Evolutionary conservation across 2,797 vertebrate species (phyloP).

Genomic region (Pteronotus mesoamericanus): DNA sequence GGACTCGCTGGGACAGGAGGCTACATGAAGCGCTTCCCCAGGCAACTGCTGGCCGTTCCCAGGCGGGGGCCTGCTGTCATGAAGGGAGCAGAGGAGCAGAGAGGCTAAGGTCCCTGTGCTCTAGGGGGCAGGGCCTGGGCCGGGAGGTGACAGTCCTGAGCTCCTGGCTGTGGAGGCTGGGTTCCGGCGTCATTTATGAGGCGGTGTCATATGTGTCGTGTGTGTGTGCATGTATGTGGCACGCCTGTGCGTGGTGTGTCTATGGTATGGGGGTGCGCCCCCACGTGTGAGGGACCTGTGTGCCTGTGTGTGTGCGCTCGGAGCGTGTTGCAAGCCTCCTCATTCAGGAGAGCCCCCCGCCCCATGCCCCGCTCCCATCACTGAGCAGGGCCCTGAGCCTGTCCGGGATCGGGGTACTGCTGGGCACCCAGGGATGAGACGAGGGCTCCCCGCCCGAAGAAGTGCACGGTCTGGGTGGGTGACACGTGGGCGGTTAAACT

Average conservation of each 20-base stretch:
- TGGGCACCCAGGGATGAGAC: neutral
- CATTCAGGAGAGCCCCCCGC: too few relatives aligned
- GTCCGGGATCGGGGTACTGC: neutral
- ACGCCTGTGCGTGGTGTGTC: too few relatives aligned
- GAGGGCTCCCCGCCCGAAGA: neutral
- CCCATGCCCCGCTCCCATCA: too few relatives aligned
- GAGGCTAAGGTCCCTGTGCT: neutral
- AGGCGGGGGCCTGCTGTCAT: too few relatives aligned
- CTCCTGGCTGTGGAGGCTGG: neutral
- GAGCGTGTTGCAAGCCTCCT: neutral
- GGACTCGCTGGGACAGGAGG: neutral
- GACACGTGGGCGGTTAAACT: neutral
- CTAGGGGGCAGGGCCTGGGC: rapidly evolving
- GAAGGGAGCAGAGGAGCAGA: neutral
- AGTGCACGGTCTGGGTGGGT: neutral
- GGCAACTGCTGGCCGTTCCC: neutral
- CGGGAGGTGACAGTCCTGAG: neutral
- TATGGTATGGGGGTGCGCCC: too few relatives aligned
- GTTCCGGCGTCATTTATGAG: too few relatives aligned
- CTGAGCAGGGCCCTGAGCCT: neutral
- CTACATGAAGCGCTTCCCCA: rapidly evolving
- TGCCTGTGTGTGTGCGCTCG: neutral
- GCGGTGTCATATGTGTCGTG: neutral
- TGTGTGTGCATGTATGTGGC: neutral
- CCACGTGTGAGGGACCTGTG: neutral